phyloP scores from a whole-genome alignment of 2,113 vertebrate genomes.

The Empidonax traillii region DNA sequence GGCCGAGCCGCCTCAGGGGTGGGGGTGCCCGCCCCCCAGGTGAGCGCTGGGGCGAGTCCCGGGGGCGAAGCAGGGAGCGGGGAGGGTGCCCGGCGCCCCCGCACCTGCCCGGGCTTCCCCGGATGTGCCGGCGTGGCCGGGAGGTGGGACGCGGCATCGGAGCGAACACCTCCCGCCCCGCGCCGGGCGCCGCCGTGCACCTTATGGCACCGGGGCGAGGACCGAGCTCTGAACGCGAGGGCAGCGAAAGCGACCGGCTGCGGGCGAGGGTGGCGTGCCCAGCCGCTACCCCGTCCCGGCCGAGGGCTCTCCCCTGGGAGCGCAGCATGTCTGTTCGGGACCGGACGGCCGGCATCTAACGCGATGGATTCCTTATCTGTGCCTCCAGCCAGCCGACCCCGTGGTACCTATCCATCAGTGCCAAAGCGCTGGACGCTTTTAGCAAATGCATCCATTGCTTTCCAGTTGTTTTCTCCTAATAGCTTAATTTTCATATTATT shows the following conservation, averaged over 20 bases:
- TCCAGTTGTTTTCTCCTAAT: background rate
- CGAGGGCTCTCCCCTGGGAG: background rate
- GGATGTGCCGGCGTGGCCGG: background rate
- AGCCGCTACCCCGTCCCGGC: background rate
- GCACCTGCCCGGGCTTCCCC: background rate
- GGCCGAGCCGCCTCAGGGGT: background rate
- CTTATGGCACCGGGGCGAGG: fast-evolving
- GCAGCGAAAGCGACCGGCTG: background rate
- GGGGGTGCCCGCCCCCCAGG: background rate
- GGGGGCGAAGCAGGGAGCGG: too few relatives aligned
- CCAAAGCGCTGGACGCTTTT: background rate
- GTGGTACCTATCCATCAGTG: background rate
- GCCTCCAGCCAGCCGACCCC: background rate
- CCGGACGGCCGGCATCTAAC: background rate
- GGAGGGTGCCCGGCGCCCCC: background rate
- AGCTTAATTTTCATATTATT: background rate
- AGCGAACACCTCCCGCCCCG: background rate
- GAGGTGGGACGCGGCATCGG: background rate
- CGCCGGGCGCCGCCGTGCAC: fast-evolving
- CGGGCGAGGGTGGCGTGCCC: background rate
- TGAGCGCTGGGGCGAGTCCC: background rate
- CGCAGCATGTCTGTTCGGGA: fast-evolving
- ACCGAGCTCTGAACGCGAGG: fast-evolving
- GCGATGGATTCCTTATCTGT: background rate
- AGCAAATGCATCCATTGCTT: background rate